These are phyloP conservation scores for Anaspis maculata DNA, from an alignment of 2,888 invertebrate species.

Conservation along the genomic window DNA sequence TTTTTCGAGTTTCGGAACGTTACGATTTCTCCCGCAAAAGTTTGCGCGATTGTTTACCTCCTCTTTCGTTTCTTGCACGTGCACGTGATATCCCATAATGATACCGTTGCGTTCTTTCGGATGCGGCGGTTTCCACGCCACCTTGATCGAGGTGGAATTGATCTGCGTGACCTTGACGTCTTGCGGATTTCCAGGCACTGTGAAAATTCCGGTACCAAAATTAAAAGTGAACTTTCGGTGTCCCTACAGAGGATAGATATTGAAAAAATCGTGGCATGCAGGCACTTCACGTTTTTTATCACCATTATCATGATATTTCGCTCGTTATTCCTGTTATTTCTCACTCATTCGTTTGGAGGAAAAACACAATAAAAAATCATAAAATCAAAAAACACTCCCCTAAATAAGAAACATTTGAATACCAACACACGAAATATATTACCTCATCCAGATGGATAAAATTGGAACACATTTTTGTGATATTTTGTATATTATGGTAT, in stretches of 20 bases:
- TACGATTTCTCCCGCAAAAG: too few species aligned
- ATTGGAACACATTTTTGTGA: constrained; percentile 27
- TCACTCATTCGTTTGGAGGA: constrained; percentile 27
- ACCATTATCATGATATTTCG: constrained; percentile 12
- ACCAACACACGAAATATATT: constrained; percentile 55
- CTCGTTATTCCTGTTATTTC: too few species aligned
- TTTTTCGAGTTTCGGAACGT: too few species aligned
- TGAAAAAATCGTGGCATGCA: constrained; percentile 30
- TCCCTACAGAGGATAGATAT: constrained; percentile 1
- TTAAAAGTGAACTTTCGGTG: too few species aligned
- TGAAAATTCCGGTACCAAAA: constrained; percentile 31
- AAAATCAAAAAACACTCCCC: constrained; percentile 20
- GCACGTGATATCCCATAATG: constrained; percentile 94
- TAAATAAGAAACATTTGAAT: constrained; percentile 61
- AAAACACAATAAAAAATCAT: constrained; percentile 20
- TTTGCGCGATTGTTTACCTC: too few species aligned
- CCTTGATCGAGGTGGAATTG: constrained; percentile 93
- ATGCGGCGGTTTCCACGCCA: constrained; percentile 89
- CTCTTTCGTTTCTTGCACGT: constrained; percentile 82
- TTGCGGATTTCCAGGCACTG: constrained; percentile 97
- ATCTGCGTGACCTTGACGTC: constrained; percentile 81
- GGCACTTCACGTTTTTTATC: constrained; percentile 35
- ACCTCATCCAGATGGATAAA: constrained; percentile 35
- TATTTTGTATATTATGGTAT: too few species aligned
- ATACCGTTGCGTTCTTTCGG: constrained; percentile 90